phyloP scores from a whole-genome alignment of 1,140 invertebrate genomes.

The Euwallacea fornicatus region DNA sequence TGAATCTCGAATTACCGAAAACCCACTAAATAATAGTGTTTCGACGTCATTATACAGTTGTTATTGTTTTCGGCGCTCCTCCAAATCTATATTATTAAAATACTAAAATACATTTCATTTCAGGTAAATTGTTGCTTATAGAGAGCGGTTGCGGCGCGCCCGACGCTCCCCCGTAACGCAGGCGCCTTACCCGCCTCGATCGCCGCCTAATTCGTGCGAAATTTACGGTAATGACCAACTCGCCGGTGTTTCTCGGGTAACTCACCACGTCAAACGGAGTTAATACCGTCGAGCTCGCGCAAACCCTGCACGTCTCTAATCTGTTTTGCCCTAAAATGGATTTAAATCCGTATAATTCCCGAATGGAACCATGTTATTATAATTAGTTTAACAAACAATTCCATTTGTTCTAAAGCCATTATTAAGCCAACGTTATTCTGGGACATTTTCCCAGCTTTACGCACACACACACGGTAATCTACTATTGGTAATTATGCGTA shows the following conservation, averaged over 20 bases:
- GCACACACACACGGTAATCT: too few relatives aligned
- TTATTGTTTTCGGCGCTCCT: constrained; percentile 34
- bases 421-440: constrained; percentile 13
- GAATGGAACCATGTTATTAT: constrained; percentile 30
- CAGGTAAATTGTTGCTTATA: background rate
- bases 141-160: too few relatives aligned
- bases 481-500: too few relatives aligned
- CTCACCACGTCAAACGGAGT: too few relatives aligned
- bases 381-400: constrained; percentile 24
- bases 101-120: constrained; percentile 37
- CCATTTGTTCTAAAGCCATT: constrained; percentile 25
- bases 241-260: too few relatives aligned
- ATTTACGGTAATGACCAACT: too few relatives aligned
- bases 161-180: too few relatives aligned
- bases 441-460: background rate
- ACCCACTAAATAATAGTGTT: constrained; percentile 34
- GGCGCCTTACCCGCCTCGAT: too few relatives aligned
- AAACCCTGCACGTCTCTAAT: constrained; percentile 10
- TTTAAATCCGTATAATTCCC: constrained; percentile 30
- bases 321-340: constrained; percentile 14
- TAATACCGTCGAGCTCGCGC: background rate
- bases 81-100: constrained; percentile 31
- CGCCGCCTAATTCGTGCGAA: too few relatives aligned
- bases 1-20: constrained; percentile 33
- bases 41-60: constrained; percentile 35